Percentiles rank a stretch among this genome's conserved stretches.
phyloP scores from a whole-genome alignment of 2,888 invertebrate species.

The Pilophorus perplexus region DNA sequence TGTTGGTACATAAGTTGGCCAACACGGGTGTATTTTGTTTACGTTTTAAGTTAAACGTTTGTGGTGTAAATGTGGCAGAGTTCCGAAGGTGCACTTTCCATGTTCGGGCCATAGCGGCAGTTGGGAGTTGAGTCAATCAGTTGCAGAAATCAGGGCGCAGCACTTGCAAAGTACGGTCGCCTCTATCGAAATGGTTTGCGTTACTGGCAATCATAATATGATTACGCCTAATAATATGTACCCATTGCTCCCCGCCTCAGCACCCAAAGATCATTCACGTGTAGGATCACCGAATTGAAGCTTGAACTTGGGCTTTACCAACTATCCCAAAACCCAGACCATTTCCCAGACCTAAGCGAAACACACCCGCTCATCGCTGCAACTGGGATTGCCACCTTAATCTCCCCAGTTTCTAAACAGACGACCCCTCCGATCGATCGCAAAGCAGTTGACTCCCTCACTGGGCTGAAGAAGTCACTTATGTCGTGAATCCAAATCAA shows the following conservation, averaged over 20 bases:
- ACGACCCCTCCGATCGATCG: not conserved
- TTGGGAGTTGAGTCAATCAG: not conserved
- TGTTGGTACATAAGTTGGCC: no score
- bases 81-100: no score
- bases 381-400: not conserved
- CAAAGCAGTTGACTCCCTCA: no score
- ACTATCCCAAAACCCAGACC: not conserved
- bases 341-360: not conserved
- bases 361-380: not conserved
- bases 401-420: not conserved
- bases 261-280: not conserved
- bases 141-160: not conserved
- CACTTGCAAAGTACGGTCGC: not conserved
- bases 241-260: not conserved
- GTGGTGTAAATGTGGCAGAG: no score
- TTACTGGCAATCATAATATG: slow-evolving; percentile 8
- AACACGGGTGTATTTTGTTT: not conserved
- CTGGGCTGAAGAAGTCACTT: no score
- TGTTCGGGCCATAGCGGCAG: no score
- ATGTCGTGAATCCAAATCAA: no score
- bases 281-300: not conserved
- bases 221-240: no score
- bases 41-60: not conserved
- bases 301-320: not conserved
- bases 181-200: not conserved